phyloP scores from a whole-genome alignment of 2,888 invertebrate genomes.

The Volucella inanis region DNA sequence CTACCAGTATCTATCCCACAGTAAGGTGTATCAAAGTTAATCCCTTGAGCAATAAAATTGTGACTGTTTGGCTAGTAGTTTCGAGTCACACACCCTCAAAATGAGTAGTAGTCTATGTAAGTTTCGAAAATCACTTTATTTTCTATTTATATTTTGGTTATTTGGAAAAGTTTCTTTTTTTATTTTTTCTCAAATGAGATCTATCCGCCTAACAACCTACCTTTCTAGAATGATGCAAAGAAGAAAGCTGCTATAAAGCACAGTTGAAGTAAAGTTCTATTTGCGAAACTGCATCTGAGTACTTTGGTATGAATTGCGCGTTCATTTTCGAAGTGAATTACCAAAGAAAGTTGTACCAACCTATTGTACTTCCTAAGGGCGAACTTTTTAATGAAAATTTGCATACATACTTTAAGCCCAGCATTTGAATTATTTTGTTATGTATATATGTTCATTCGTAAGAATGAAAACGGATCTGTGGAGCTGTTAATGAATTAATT shows the following conservation, averaged over 20 bases:
- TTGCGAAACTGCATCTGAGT: conserved; percentile 11
- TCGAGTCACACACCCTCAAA: not conserved
- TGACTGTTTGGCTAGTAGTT: conserved; percentile 15
- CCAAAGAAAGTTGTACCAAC: not conserved
- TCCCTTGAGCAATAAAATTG: not conserved
- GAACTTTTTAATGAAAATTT: conserved; percentile 23
- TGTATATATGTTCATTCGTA: not conserved
- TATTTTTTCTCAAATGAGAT: conserved; percentile 6
- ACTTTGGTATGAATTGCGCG: conserved; percentile 23
- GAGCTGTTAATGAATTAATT: not conserved
- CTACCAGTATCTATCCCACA: not conserved
- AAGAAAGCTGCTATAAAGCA: not conserved
- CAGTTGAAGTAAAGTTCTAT: conserved; percentile 11
- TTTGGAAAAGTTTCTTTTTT: not conserved
- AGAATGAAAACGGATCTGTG: not conserved
- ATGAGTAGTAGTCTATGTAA: conserved; percentile 18
- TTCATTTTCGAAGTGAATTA: conserved; percentile 18
- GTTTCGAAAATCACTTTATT: conserved; percentile 44
- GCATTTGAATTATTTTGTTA: conserved; percentile 25
- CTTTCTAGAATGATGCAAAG: not conserved
- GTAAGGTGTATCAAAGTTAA: conserved; percentile 6
- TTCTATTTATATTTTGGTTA: conserved; percentile 36
- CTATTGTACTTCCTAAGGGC: not conserved
- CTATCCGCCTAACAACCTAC: not conserved
- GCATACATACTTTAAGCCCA: conserved; percentile 3